Evolutionary conservation across 2,113 vertebrate genomes (phyloP), one percentile per base, ranked within the genome.

Genomic region (Cricetomys ansorgei): DNA sequence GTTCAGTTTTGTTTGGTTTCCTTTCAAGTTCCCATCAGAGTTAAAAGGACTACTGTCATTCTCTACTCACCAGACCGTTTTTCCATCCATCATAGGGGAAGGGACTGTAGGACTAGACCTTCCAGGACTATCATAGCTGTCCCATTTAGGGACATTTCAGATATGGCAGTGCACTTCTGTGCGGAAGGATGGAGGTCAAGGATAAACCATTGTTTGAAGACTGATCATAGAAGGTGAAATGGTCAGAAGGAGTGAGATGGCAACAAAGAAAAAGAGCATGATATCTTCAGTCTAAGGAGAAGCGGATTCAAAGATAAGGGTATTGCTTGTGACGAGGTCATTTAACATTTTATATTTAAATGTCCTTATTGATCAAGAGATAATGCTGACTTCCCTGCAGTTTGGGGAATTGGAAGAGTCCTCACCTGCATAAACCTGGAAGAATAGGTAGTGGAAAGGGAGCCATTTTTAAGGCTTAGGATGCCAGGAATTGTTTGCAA

Each of bases 51-150:
- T 48, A 29, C 67, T 23, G 37, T 93, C 69, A 8, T 57, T 86
- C 69, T 96, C 59, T 76, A 94, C 84, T 95, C 5, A 45, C 70
- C 31, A 77, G 34, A 29, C 53, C 65, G 48, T 90, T 45, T 83
- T 88, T 91, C 48, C 53, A 72, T 90, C 65, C 48, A 88, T 17
- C 31, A 7, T 15, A 21, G 19, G 43, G 43, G 4, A 29, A 2
- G 40, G 6, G 11, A 29, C 25, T 19, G 65, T 43, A 45, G 57
- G 17, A 16, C 31, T 92, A 50, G 48, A 23, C 17, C 57, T 57
- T 91, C 31, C 53, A 21, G 70, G n/a, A 86, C 65, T 19, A 29
- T 23, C 43, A 67, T 72, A 40, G 8, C 4, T 19, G 55, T 62
- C 31, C 65, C 10, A n/a, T 77, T 15, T 43, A 43, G 75, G 53